phyloP scores from a whole-genome alignment of 1,140 invertebrate genomes.

The Aphelinus certus region DNA sequence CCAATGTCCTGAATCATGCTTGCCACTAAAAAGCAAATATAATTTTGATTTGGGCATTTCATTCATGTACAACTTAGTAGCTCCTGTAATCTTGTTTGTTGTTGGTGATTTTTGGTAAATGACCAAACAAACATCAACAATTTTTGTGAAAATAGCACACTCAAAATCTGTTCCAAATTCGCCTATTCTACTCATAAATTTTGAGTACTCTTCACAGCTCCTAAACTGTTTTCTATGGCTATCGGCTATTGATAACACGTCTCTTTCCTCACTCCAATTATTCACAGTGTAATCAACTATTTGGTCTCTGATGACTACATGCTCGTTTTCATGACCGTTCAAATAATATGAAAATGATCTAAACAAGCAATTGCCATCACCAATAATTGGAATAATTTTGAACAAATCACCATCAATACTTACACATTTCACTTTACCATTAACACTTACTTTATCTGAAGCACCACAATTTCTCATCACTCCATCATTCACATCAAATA shows the following conservation, averaged over 20 bases:
- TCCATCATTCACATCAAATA: too few species aligned
- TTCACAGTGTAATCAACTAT: slow-evolving; percentile 6
- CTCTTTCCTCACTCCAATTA: slow-evolving; percentile 6
- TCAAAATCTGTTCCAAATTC: slow-evolving; percentile 17
- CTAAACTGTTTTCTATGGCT: neutral
- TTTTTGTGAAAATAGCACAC: neutral
- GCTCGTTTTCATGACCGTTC: neutral
- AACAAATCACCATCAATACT: too few species aligned
- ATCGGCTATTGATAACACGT: neutral
- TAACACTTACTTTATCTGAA: too few species aligned
- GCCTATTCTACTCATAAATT: neutral
- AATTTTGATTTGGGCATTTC: neutral
- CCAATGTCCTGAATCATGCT: neutral
- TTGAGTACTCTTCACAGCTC: neutral
- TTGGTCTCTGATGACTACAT: slow-evolving; percentile 10
- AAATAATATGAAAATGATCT: slow-evolving; percentile 19
- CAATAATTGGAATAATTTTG: neutral
- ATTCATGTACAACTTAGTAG: neutral
- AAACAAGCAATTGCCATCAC: slow-evolving; percentile 33
- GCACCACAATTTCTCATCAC: too few species aligned
- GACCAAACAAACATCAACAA: neutral
- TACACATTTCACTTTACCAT: too few species aligned
- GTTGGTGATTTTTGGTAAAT: neutral
- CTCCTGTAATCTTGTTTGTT: neutral
- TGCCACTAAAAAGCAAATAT: neutral